A percentile compares a stretch with the other conserved stretches of the same genome.
Evolutionary conservation across 1,140 invertebrate species (phyloP).

Genomic region (Stegodyphus dumicola): DNA sequence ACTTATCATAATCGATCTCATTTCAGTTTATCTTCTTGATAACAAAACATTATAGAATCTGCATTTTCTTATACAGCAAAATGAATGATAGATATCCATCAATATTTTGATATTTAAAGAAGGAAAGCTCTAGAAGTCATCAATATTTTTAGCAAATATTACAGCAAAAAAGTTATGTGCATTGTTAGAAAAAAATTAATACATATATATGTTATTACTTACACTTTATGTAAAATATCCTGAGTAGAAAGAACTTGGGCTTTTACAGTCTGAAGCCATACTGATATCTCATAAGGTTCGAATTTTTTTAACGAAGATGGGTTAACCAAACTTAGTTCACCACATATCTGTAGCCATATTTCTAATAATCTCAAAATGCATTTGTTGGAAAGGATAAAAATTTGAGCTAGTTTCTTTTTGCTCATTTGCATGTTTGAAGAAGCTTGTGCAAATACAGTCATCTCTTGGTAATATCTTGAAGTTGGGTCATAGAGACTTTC

Average conservation of each 20-base stretch:
- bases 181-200: no score
- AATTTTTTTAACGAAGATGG: not conserved
- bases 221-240: constrained; percentile 37
- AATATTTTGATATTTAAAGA: no score
- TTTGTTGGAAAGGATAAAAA: constrained; percentile 37
- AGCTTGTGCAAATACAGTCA: not conserved
- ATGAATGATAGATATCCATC: no score
- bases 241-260: constrained; percentile 29
- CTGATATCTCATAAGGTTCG: constrained; percentile 23
- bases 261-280: constrained; percentile 28
- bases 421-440: constrained; percentile 6
- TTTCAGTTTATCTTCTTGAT: no score
- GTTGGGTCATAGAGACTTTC: constrained; percentile 29
- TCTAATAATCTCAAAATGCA: constrained; percentile 20
- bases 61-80: no score
- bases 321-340: constrained; percentile 12
- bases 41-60: no score
- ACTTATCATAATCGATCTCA: no score
- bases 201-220: not conserved
- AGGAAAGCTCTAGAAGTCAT: no score
- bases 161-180: no score
- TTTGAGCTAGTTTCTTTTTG: constrained; percentile 7
- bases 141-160: no score
- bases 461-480: constrained; percentile 37
- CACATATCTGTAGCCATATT: constrained; percentile 31